Conservation (phyloP, 2,888 invertebrate genomes). For the Sabatieria punctata region DNA sequence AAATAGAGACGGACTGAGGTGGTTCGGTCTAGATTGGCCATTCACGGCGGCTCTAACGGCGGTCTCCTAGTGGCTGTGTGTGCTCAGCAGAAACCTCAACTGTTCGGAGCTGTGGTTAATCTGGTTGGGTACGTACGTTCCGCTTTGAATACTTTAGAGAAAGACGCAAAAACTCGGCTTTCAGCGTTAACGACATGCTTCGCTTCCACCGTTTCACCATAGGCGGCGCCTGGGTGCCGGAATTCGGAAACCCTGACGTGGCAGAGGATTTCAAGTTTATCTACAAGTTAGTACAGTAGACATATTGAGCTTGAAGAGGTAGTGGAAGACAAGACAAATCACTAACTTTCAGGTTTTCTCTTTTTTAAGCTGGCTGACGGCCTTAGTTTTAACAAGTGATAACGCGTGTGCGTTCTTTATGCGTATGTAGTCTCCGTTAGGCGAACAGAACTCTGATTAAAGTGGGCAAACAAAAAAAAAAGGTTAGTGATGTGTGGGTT, state of each 20-base stretch:
- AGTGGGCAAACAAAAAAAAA: no score
- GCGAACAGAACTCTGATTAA: no score
- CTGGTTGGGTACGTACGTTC: constrained; percentile 61
- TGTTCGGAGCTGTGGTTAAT: constrained; percentile 76
- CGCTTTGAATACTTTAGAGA: no score
- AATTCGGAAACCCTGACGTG: constrained; percentile 79
- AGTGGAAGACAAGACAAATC: no score
- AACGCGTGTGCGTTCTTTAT: no score
- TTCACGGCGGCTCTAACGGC: constrained; percentile 91
- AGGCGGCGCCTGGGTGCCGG: constrained; percentile 87
- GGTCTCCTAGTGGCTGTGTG: constrained; percentile 87
- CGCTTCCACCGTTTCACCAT: constrained; percentile 95
- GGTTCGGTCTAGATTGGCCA: constrained; percentile 44
- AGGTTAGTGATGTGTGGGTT: no score
- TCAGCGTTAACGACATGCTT: constrained; percentile 86
- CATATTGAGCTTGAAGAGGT: no score
- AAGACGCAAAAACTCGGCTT: constrained; percentile 9
- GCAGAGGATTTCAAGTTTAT: constrained; percentile 63
- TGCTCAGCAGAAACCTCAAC: constrained; percentile 78
- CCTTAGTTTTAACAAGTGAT: no score
- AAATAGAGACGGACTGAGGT: background rate
- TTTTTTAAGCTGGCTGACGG: no score
- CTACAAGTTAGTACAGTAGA: constrained; percentile 47
- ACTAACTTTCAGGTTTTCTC: no score
- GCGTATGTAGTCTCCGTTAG: no score